Evolutionary conservation across 2,113 vertebrate species (phyloP).

Genomic region (Brevimyrus niger): DNA sequence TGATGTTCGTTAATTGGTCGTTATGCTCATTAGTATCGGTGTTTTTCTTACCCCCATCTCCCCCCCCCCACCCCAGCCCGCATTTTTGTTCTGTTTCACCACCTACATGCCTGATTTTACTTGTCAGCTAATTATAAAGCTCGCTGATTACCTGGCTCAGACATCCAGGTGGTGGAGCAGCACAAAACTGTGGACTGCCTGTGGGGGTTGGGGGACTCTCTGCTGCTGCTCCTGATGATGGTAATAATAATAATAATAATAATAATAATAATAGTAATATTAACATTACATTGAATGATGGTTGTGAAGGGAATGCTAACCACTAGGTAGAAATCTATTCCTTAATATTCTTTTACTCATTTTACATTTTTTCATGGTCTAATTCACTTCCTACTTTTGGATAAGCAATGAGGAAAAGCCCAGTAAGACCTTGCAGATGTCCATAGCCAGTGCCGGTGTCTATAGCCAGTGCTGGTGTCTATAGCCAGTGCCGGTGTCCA

Average conservation of each 20-base stretch:
- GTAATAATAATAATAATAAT: neutral
- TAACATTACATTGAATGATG: neutral
- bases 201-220: neutral
- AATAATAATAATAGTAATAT: neutral
- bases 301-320: neutral
- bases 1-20: neutral
- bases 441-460: too few species aligned
- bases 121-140: neutral
- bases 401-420: neutral
- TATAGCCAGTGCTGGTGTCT: neutral
- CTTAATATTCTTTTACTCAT: neutral
- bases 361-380: neutral
- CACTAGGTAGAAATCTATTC: neutral
- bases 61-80: neutral
- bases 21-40: neutral
- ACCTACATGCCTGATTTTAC: neutral
- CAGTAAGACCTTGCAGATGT: neutral
- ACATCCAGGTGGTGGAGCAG: neutral
- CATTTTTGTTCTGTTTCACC: neutral
- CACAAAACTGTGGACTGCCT: neutral
- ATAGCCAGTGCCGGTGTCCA: too few species aligned
- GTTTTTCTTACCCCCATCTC: neutral
- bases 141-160: neutral
- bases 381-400: neutral
- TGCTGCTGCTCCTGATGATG: neutral